Percentiles rank a stretch among this genome's conserved stretches.
Conservation (phyloP, 1,140 invertebrate species). For the Patella vulgata region DNA sequence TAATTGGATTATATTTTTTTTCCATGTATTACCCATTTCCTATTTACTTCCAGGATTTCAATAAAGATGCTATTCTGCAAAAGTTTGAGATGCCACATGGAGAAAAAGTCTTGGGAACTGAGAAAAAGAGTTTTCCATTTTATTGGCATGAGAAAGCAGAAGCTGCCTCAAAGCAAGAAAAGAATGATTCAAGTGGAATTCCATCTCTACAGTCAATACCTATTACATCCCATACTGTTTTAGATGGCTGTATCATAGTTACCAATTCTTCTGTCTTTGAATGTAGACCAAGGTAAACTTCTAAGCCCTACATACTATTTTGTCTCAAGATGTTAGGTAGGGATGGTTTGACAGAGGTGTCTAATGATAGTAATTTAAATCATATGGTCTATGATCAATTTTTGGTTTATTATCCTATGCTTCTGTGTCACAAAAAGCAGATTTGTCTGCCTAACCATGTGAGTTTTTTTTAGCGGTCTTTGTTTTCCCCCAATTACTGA, state of each 20-base stretch:
- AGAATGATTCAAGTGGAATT: slow-evolving; percentile 9
- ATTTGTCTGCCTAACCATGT: too few relatives aligned
- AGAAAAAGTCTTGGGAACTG: slow-evolving; percentile 54
- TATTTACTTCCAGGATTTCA: slow-evolving; percentile 52
- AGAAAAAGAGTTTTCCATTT: slow-evolving; percentile 58
- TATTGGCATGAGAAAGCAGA: slow-evolving; percentile 61
- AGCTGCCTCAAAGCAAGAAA: slow-evolving; percentile 28
- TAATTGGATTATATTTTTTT: neutral
- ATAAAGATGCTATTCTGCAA: slow-evolving; percentile 60
- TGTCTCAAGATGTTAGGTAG: neutral
- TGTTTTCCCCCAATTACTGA: too few relatives aligned
- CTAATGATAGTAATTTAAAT: too few relatives aligned
- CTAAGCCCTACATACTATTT: too few relatives aligned
- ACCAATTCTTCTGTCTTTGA: slow-evolving; percentile 77
- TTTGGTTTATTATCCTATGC: too few relatives aligned
- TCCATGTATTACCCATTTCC: neutral
- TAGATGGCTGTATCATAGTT: slow-evolving; percentile 76
- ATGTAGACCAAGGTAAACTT: slow-evolving; percentile 74
- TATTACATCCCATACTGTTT: slow-evolving; percentile 51
- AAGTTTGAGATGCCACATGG: slow-evolving; percentile 60
- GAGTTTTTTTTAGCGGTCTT: too few relatives aligned
- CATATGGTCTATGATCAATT: too few relatives aligned
- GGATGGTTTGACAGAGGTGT: too few relatives aligned
- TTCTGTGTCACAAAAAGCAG: too few relatives aligned
- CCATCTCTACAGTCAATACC: slow-evolving; percentile 35